phyloP scores from a whole-genome alignment of 2,888 invertebrate genomes.

The Pheosia tremula region DNA sequence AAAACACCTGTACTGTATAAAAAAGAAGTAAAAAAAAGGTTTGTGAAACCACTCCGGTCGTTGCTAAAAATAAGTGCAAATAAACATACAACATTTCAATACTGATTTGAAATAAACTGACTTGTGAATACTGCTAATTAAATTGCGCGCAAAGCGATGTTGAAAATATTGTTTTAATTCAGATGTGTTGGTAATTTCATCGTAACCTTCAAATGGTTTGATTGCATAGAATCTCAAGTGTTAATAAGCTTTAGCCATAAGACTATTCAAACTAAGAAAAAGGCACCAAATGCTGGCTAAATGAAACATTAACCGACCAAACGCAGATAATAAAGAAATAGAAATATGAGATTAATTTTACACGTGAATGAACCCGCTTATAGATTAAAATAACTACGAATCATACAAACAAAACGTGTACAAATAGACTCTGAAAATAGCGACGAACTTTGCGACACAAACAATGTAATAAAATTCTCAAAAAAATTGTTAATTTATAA shows the following conservation, averaged over 20 bases:
- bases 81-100: too few species aligned
- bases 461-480: not conserved
- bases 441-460: not conserved
- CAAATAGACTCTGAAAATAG: too few species aligned
- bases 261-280: not conserved
- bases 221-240: not conserved
- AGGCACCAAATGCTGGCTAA: not conserved
- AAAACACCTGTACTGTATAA: too few species aligned
- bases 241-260: not conserved
- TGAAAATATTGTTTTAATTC: constrained; percentile 1
- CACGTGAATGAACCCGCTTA: too few species aligned
- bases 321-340: too few species aligned
- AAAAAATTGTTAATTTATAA: not conserved
- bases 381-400: too few species aligned
- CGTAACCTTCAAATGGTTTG: not conserved
- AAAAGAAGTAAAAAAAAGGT: too few species aligned
- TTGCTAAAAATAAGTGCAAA: too few species aligned
- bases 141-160: not conserved
- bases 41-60: too few species aligned
- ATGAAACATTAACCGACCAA: not conserved
- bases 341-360: too few species aligned
- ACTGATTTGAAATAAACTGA: not conserved
- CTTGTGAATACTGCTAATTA: not conserved
- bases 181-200: not conserved
- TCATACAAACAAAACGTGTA: not conserved